These are phyloP conservation scores for Lucilia sericata DNA, from an alignment of 1,140 invertebrate species.

Conservation along the genomic window DNA sequence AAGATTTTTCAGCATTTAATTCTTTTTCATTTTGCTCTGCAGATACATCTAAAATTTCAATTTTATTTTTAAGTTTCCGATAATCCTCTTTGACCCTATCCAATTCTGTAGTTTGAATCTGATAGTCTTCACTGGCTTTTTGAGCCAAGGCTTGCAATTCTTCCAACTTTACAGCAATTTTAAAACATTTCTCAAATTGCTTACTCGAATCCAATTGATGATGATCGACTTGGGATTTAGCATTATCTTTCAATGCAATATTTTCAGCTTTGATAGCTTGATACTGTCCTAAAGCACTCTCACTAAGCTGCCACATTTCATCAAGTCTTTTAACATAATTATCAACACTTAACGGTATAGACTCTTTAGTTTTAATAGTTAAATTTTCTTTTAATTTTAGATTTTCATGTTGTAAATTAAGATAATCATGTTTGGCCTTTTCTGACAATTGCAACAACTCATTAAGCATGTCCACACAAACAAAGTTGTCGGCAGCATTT, in stretches of 20 bases:
- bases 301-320: background rate
- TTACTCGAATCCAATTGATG: background rate
- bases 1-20: background rate
- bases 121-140: background rate
- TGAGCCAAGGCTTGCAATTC: background rate
- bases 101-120: background rate
- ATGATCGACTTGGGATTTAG: background rate
- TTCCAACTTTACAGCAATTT: background rate
- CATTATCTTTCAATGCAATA: background rate
- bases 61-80: background rate
- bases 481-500: background rate
- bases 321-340: background rate
- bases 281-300: background rate
- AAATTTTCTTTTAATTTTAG: conserved; percentile 25
- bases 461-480: background rate
- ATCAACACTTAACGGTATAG: background rate
- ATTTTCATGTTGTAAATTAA: background rate
- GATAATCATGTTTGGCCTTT: conserved; percentile 28
- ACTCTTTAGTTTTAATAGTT: background rate
- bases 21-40: background rate
- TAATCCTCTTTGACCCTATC: background rate
- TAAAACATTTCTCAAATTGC: background rate
- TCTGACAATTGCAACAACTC: conserved; percentile 33
- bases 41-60: background rate
- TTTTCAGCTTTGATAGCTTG: background rate